Evolutionary conservation across 37 sponge, comb jelly and placozoan genomes (phyloP).

Genomic region (Cliona cf. orientalis): DNA sequence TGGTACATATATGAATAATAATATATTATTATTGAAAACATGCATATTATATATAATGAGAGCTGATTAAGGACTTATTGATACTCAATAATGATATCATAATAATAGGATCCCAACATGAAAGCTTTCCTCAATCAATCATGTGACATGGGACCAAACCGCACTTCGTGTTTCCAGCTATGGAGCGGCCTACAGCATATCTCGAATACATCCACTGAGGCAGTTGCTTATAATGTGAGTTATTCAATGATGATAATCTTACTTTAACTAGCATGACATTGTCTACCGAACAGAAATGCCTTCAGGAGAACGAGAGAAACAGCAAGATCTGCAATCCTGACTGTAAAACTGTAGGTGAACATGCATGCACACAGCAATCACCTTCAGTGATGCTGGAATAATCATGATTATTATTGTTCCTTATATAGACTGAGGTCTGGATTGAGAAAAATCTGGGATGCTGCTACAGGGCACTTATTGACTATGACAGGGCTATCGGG

Average conservation of each 20-base stretch:
- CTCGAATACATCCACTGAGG: neutral
- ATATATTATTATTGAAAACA: neutral
- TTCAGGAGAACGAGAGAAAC: neutral
- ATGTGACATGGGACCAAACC: neutral
- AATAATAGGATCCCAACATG: neutral
- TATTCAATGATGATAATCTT: neutral
- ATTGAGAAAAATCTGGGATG: slow-evolving; percentile 1
- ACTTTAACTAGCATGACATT: neutral
- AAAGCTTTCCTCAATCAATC: neutral
- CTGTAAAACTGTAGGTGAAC: slow-evolving; percentile 23
- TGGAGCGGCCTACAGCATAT: neutral
- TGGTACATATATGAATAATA: neutral
- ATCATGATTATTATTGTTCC: neutral
- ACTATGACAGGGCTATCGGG: neutral
- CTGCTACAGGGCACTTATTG: slow-evolving; percentile 15
- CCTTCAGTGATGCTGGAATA: no score
- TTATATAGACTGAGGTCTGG: slow-evolving; percentile 5
- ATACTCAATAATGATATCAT: no score
- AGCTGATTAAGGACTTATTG: no score
- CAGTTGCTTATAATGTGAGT: neutral
- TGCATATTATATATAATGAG: no score
- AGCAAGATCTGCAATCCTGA: neutral
- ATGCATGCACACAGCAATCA: neutral
- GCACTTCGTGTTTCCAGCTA: neutral
- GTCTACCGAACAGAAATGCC: neutral